These are phyloP conservation scores for Caenorhabditis uteleia DNA, from an alignment of 2,888 invertebrate species.

Conservation along the genomic window DNA sequence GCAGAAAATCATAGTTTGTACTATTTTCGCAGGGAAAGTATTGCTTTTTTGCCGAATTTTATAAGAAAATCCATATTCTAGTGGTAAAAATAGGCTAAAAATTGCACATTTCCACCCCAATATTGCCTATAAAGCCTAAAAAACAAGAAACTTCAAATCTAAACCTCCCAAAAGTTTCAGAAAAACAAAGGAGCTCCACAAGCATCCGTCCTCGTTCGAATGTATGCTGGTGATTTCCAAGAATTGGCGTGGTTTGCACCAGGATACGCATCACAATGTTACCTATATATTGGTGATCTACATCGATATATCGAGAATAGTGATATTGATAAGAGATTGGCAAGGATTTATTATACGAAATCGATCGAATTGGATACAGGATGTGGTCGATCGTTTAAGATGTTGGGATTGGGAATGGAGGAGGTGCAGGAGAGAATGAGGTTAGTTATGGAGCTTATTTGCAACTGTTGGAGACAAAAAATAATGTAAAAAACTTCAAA, in stretches of 20 bases:
- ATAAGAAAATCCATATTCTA: too few species aligned
- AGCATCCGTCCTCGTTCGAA: constrained; percentile 13
- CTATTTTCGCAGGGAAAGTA: too few species aligned
- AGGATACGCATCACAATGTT: constrained; percentile 7
- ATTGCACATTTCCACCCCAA: too few species aligned
- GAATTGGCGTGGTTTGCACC: constrained; percentile 9
- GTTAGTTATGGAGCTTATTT: too few species aligned
- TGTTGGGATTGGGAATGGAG: neutral
- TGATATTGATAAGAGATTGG: constrained; percentile 6
- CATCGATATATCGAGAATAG: constrained; percentile 26
- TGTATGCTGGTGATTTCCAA: constrained; percentile 26
- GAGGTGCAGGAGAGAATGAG: neutral
- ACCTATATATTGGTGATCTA: constrained; percentile 29
- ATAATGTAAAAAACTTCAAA: too few species aligned
- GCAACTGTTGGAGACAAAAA: too few species aligned
- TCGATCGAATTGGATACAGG: constrained; percentile 6
- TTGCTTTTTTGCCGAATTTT: too few species aligned
- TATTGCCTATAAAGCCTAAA: too few species aligned
- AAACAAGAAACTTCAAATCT: too few species aligned
- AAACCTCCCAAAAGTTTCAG: too few species aligned
- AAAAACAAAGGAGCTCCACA: constrained; percentile 4
- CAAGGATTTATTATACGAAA: constrained; percentile 10
- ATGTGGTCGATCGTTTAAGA: constrained; percentile 17
- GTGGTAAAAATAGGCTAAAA: too few species aligned
- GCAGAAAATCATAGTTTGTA: too few species aligned